Evolutionary conservation across 2,888 invertebrate genomes (phyloP).

Genomic region (Drosophila fungiperda): DNA sequence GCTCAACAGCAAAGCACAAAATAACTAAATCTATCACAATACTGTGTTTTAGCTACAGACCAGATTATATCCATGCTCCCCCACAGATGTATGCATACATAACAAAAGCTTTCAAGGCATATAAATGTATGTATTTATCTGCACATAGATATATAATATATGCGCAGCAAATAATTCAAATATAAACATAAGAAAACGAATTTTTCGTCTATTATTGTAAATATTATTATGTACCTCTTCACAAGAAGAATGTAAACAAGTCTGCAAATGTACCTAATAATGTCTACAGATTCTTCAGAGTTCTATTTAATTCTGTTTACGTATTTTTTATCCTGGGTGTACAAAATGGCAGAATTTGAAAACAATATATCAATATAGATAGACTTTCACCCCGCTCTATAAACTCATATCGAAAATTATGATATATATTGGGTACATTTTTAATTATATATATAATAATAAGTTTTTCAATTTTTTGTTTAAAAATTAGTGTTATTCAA

Average conservation of each 20-base stretch:
- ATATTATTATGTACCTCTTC: background rate
- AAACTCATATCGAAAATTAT: background rate
- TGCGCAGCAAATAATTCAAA: slow-evolving; percentile 2
- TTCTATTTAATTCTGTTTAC: background rate
- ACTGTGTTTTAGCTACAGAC: background rate
- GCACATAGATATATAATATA: background rate
- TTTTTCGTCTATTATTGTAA: background rate
- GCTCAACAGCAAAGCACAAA: background rate
- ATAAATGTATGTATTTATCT: background rate
- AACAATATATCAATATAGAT: background rate
- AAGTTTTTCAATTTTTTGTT: background rate
- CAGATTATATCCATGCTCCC: background rate
- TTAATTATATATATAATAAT: background rate
- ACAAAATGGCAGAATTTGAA: background rate
- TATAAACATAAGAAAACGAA: slow-evolving; percentile 2
- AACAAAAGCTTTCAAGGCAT: background rate
- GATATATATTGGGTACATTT: background rate
- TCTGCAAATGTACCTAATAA: background rate
- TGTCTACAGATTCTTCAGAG: background rate
- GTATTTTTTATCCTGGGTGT: background rate
- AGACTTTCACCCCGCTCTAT: background rate
- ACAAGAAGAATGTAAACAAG: background rate
- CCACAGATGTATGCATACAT: background rate
- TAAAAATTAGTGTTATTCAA: background rate
- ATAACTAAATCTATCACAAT: background rate